Evolutionary conservation across 2,888 invertebrate genomes (phyloP), one percentile per base, ranked within the genome.

Genomic region (Tachina grossa): DNA sequence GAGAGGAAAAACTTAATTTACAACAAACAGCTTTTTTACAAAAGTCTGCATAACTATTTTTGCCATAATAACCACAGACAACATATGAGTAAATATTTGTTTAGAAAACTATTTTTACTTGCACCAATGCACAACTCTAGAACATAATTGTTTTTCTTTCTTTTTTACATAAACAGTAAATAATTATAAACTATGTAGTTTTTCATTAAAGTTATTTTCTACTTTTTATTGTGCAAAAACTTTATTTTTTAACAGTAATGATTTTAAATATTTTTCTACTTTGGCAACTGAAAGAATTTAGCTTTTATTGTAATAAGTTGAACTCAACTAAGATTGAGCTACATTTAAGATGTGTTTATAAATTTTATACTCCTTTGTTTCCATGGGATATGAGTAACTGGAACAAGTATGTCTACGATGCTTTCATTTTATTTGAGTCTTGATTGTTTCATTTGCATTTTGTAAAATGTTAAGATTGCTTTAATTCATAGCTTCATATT

Each of bases 31-130:
- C 6, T 31, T 11, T 11, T 16, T 41, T 19, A 45, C 2, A 10
- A 19, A 43, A 41, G 53, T 53, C 41, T 41, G 9, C 43, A 57
- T 39, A 16, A 59, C 47, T 47, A 59, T 55, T 55, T 19, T 22
- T 71, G 45, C 41, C 69, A 71, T 55, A 71, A 71, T 45, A 9
- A 43, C 69, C 55, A n/a, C 41, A 72, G 31, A 47, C 59, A 72
- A 47, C 14, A 59, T 31, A 6, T 6, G 57, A 72, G 39, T 39
- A 72, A 72, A 72, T 57, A 72, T 72, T 69, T 72, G 13, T 59
- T 71, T 71, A 10, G 43, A 9, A 69, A 55, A 55, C 16, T 41
- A 69, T 43, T 13, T 41, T 53, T 53, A 4, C 9, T 19, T 41
- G 10, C 14, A 61, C 9, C n/a, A 61, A 61, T 41, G 9, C 19